Evolutionary conservation across 2,113 vertebrate genomes (phyloP).

Genomic region (Heterocephalus glaber): DNA sequence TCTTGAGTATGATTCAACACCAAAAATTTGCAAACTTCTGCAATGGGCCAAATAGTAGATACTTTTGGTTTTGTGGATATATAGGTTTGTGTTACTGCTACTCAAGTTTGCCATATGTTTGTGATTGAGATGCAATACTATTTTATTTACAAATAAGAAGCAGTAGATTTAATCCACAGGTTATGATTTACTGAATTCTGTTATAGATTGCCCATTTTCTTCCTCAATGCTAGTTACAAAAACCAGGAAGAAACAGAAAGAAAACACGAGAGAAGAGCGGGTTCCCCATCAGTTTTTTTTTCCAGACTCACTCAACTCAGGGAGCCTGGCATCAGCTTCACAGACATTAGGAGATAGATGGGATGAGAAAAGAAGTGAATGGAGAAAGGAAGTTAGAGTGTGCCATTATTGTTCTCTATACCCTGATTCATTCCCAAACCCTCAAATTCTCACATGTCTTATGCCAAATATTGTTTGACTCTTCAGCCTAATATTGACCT

Average conservation of each 20-base stretch:
- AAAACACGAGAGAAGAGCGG: no score
- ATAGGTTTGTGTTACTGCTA: not conserved
- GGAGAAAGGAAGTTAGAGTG: not conserved
- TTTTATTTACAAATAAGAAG: not conserved
- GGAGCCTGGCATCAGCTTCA: not conserved
- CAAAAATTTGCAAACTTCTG: not conserved
- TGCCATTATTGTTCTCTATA: not conserved
- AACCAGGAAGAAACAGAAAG: not conserved
- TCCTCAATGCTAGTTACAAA: not conserved
- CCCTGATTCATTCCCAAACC: not conserved
- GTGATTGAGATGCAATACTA: not conserved
- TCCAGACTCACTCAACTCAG: not conserved
- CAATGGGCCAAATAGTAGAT: not conserved
- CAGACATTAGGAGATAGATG: not conserved
- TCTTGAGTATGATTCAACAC: not conserved
- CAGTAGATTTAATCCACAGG: not conserved
- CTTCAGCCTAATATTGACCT: not conserved
- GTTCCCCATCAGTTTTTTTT: not conserved
- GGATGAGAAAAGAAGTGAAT: not conserved
- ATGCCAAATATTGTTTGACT: not conserved
- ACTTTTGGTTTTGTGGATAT: not conserved
- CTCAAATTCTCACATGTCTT: not conserved
- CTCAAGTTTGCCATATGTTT: not conserved
- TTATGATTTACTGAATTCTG: not conserved
- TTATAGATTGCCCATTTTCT: not conserved